A percentile compares a stretch with the other conserved stretches of the same genome.
These are phyloP conservation scores for Spisula solida DNA, from an alignment of 2,888 invertebrate genomes.

Conservation along the genomic window DNA sequence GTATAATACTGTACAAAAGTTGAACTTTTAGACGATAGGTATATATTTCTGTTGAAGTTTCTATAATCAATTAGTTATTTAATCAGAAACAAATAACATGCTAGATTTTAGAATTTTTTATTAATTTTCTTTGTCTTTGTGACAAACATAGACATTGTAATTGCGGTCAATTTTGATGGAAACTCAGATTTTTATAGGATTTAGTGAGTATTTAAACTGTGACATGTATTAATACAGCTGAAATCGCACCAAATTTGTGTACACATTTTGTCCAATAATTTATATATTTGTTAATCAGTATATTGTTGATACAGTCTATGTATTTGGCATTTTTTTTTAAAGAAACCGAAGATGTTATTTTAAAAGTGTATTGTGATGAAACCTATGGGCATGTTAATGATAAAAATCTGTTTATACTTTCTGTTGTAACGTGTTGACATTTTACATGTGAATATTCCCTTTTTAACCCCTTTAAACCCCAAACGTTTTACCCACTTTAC, in stretches of 20 bases:
- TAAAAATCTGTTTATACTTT: not conserved
- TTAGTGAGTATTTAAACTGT: not conserved
- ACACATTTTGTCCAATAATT: slow-evolving; percentile 49
- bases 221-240: slow-evolving; percentile 33
- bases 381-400: not conserved
- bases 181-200: slow-evolving; percentile 12
- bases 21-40: not conserved
- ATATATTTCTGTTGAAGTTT: not conserved
- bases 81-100: slow-evolving; percentile 33
- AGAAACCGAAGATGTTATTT: not conserved
- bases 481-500: not conserved
- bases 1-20: not conserved
- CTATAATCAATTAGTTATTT: not conserved
- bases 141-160: not conserved
- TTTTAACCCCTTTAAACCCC: slow-evolving; percentile 2
- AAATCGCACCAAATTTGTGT: slow-evolving; percentile 33
- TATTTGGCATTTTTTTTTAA: not conserved
- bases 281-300: slow-evolving; percentile 56
- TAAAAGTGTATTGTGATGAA: slow-evolving; percentile 9
- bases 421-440: not conserved
- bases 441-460: slow-evolving; percentile 9
- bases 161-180: slow-evolving; percentile 9
- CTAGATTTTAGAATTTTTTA: slow-evolving; percentile 34
- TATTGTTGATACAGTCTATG: slow-evolving; percentile 49
- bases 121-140: not conserved